These are phyloP conservation scores for Cinclus cinclus DNA, from an alignment of 2,113 vertebrate genomes.

Conservation along the genomic window DNA sequence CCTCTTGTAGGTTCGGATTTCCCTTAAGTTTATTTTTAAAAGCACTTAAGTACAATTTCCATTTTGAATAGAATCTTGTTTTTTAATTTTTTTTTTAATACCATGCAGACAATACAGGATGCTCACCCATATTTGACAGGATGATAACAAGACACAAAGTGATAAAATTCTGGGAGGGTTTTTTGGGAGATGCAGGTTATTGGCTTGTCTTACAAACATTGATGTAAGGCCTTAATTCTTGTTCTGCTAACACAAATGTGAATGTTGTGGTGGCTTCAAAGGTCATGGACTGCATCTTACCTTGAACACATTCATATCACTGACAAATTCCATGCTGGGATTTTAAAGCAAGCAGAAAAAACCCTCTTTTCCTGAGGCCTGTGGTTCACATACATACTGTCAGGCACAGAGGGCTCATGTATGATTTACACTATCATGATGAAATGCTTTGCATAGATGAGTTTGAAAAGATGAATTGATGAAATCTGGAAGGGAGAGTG, in stretches of 20 bases:
- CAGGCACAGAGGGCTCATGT: background rate
- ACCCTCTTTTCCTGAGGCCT: background rate
- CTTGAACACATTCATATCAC: background rate
- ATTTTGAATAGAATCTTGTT: background rate
- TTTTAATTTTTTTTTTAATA: background rate
- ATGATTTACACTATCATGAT: background rate
- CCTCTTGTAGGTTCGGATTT: background rate
- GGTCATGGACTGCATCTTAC: background rate
- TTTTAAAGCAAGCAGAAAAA: background rate
- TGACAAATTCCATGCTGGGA: background rate
- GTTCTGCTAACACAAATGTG: background rate
- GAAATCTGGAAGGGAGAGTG: background rate
- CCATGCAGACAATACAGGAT: background rate
- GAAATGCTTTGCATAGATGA: conserved; percentile 52
- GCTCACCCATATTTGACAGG: background rate
- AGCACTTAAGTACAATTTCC: background rate
- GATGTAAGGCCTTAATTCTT: background rate
- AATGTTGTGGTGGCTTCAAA: background rate
- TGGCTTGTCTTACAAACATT: background rate
- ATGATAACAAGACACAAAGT: background rate
- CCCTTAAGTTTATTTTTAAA: background rate
- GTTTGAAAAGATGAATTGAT: background rate
- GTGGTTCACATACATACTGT: background rate
- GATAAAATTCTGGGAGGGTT: background rate
- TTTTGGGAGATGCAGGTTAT: background rate